Conservation (phyloP, 2,797 vertebrate genomes). For the Austrolebias charrua region DNA sequence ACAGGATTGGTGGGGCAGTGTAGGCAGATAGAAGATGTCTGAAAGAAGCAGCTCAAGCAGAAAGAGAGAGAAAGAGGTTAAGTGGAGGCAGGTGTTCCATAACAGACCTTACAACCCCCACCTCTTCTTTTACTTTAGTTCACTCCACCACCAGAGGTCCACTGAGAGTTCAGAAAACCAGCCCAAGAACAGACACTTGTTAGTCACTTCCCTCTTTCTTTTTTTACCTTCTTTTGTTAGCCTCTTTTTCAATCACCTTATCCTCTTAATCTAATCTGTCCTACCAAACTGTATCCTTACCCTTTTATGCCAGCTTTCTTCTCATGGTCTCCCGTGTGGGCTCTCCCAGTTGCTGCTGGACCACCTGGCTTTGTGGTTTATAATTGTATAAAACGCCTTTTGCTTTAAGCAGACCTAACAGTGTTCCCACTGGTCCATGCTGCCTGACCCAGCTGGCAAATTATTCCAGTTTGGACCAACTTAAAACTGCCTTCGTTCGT, state of each 20-base stretch:
- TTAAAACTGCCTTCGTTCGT: slow-evolving; percentile 53
- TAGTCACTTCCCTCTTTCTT: slow-evolving; percentile 55
- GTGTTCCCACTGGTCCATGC: slow-evolving; percentile 41
- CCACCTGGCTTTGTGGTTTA: slow-evolving; percentile 75
- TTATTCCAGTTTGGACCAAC: slow-evolving; percentile 72
- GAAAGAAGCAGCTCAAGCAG: slow-evolving; percentile 84
- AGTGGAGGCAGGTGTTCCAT: slow-evolving; percentile 83
- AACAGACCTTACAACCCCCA: slow-evolving; percentile 70
- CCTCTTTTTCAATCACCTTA: slow-evolving; percentile 53
- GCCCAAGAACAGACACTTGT: slow-evolving; percentile 64
- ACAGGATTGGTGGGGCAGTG: slow-evolving; percentile 53
- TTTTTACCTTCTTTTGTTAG: slow-evolving; percentile 53
- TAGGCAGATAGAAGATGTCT: slow-evolving; percentile 70
- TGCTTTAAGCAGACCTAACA: slow-evolving; percentile 64
- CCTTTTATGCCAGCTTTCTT: slow-evolving; percentile 55
- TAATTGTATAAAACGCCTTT: slow-evolving; percentile 56
- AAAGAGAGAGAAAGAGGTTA: slow-evolving; percentile 83
- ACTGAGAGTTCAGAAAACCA: slow-evolving; percentile 47
- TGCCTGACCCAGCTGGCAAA: slow-evolving; percentile 68
- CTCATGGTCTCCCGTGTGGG: slow-evolving; percentile 38
- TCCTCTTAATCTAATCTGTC: slow-evolving; percentile 64
- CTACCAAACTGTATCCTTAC: slow-evolving; percentile 50
- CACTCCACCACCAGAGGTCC: slow-evolving; percentile 41
- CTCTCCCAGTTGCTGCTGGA: slow-evolving; percentile 54
- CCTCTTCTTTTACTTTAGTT: slow-evolving; percentile 45